These are phyloP conservation scores for Reticulitermes lucifugus DNA, from an alignment of 2,888 invertebrate species.

Conservation along the genomic window DNA sequence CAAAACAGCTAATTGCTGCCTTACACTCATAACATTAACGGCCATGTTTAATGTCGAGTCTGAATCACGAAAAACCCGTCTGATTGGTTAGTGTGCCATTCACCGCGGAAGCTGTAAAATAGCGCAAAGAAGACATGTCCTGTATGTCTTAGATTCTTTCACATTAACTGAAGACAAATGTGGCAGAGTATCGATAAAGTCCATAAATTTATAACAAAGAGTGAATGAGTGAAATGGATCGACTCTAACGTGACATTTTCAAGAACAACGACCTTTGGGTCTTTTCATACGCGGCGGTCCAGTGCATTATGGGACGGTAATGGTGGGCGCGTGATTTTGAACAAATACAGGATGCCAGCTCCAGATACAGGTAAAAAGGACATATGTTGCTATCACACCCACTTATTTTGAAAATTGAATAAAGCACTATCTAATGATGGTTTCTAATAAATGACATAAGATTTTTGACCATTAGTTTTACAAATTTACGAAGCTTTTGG, in stretches of 20 bases:
- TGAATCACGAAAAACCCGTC: neutral
- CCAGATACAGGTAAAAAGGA: conserved; percentile 54
- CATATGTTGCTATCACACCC: conserved; percentile 33
- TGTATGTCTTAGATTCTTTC: neutral
- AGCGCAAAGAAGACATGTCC: conserved; percentile 35
- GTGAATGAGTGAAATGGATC: neutral
- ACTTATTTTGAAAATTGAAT: neutral
- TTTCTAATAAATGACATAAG: neutral
- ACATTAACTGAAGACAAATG: neutral
- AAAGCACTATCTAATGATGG: neutral
- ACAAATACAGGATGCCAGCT: conserved; percentile 61
- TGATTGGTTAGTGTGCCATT: conserved; percentile 41
- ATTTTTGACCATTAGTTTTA: neutral
- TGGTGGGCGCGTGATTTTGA: conserved; percentile 69
- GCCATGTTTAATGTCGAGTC: conserved; percentile 19
- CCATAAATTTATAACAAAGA: neutral
- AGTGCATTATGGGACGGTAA: conserved; percentile 63
- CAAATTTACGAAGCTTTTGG: conserved; percentile 32
- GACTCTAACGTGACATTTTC: conserved; percentile 25
- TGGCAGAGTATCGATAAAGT: neutral
- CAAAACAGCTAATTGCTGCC: conserved; percentile 61
- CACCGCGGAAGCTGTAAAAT: conserved; percentile 51
- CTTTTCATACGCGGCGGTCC: conserved; percentile 60
- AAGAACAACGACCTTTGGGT: conserved; percentile 56
- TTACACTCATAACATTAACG: conserved; percentile 23